phyloP scores from a whole-genome alignment of 2,797 vertebrate genomes.

The Neosilurus mollespiculum region DNA sequence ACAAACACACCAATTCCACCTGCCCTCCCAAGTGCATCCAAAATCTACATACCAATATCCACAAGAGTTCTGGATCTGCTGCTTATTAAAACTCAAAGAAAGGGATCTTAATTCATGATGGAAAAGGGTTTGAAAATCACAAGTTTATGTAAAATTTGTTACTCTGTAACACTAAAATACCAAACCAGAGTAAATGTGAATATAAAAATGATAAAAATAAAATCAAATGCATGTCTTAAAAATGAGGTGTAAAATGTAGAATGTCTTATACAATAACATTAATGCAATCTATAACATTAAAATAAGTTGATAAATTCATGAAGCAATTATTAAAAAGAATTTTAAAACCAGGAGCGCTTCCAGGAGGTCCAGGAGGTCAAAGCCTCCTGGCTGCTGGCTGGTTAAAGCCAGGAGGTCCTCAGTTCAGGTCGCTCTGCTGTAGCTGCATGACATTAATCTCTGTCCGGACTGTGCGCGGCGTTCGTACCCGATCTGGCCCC shows the following conservation, averaged over 20 bases:
- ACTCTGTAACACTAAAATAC: not conserved
- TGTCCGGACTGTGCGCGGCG: constrained; percentile 32
- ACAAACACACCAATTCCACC: constrained; percentile 34
- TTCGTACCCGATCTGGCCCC: constrained; percentile 77
- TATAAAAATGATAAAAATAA: not conserved
- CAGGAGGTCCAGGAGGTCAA: not conserved
- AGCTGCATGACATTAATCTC: constrained; percentile 26
- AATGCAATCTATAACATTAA: constrained; percentile 7
- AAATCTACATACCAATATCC: constrained; percentile 48
- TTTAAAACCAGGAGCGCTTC: not conserved
- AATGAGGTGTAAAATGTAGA: not conserved
- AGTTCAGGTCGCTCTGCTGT: not conserved
- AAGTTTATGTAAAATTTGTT: constrained; percentile 26
- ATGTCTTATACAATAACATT: not conserved
- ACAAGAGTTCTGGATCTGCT: constrained; percentile 34
- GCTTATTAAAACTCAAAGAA: constrained; percentile 36
- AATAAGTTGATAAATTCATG: not conserved
- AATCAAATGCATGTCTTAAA: constrained; percentile 2
- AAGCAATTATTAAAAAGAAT: constrained; percentile 13
- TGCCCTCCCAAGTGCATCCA: constrained; percentile 24
- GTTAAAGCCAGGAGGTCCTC: too few relatives aligned
- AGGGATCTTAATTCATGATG: constrained; percentile 32
- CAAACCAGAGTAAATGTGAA: constrained; percentile 1
- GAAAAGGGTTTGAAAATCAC: constrained; percentile 30
- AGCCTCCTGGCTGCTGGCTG: too few relatives aligned